These are phyloP conservation scores for Sussaba pulchella DNA, from an alignment of 2,888 invertebrate species.

Conservation along the genomic window DNA sequence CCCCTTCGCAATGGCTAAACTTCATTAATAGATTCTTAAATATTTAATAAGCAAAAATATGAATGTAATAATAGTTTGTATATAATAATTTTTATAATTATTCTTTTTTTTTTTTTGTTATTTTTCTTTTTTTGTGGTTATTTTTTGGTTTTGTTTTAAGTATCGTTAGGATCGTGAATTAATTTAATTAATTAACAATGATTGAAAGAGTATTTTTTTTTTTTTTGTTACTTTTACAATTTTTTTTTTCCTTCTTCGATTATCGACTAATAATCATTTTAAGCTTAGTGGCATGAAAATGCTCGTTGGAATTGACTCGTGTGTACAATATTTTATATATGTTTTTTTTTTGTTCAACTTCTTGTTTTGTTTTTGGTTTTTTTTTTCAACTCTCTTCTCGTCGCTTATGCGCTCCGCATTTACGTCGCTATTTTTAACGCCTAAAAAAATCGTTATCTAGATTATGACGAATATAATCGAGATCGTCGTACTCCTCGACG, in stretches of 20 bases:
- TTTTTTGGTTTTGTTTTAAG: too few relatives aligned
- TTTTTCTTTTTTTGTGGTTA: slow-evolving; percentile 75
- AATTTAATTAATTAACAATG: slow-evolving; percentile 81
- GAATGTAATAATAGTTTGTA: slow-evolving; percentile 83
- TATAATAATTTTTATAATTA: slow-evolving; percentile 72
- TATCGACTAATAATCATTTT: slow-evolving; percentile 79
- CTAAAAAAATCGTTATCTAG: slow-evolving; percentile 62
- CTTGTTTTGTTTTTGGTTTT: slow-evolving; percentile 44
- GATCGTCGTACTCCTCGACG: slow-evolving; percentile 66
- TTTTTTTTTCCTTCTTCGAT: slow-evolving; percentile 60
- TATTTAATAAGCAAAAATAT: slow-evolving; percentile 84
- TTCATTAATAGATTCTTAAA: slow-evolving; percentile 81
- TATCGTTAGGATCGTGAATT: slow-evolving; percentile 82
- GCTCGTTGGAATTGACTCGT: slow-evolving; percentile 84
- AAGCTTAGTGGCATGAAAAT: slow-evolving; percentile 84
- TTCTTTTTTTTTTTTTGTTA: slow-evolving; percentile 36
- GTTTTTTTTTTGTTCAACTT: slow-evolving; percentile 18
- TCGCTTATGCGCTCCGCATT: slow-evolving; percentile 38
- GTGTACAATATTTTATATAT: slow-evolving; percentile 79
- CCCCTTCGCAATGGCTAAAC: slow-evolving; percentile 76
- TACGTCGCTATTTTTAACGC: slow-evolving; percentile 57
- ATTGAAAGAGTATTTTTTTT: slow-evolving; percentile 80
- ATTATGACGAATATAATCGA: slow-evolving; percentile 67
- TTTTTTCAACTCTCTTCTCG: slow-evolving; percentile 37
- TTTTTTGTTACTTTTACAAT: slow-evolving; percentile 57